Evolutionary conservation across 1,140 invertebrate species (phyloP), one percentile per base, ranked within the genome.

Genomic region (Pygmarrhopalites habei): DNA sequence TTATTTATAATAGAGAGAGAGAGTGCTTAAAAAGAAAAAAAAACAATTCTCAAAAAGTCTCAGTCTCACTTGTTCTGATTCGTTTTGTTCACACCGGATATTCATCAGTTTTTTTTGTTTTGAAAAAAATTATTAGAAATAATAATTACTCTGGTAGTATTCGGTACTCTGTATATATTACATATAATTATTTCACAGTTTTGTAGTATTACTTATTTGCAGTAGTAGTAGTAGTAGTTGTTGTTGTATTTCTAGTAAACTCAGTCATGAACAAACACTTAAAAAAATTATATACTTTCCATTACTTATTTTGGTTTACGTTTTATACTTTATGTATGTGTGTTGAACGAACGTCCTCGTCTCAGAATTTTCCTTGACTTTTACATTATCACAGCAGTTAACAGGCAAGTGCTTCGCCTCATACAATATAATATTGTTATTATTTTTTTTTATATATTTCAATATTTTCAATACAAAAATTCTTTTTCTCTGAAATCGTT

Each of bases 1-100:
- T 23, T 26, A 53, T 53, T 12, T 53, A 28, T 53, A 53, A 35
- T 21, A n/a, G 29, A 56, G 29, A 39, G 12, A 35, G 29, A 39
- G 53, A 56, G 29, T 35, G 23, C 32, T 30, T 3, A 56, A 41
- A 35, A 30, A 35, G 49, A 15, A 4, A 30, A 28, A 28, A 52
- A 30, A 19, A 47, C 4, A 52, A 52, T 52, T 5, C n/a, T 52
- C 4, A 56, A 47, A 7, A 47, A 56, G 21, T 56, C 29, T 56
- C 53, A 56, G 53, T 56, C 53, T 56, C 53, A 56, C 53, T 56
- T 52, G 14, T 52, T 25, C 25, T 52, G 49, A 52, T 52, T 35
- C 15, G 32, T 35, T 52, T 52, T 52, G 49, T 52, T 52, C 49
- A 52, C 49, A 21, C 19, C 23, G 7, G 28, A 26, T 26, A 52